Evolutionary conservation across 2,888 invertebrate species (phyloP).

Genomic region (Auanema freiburgensis): DNA sequence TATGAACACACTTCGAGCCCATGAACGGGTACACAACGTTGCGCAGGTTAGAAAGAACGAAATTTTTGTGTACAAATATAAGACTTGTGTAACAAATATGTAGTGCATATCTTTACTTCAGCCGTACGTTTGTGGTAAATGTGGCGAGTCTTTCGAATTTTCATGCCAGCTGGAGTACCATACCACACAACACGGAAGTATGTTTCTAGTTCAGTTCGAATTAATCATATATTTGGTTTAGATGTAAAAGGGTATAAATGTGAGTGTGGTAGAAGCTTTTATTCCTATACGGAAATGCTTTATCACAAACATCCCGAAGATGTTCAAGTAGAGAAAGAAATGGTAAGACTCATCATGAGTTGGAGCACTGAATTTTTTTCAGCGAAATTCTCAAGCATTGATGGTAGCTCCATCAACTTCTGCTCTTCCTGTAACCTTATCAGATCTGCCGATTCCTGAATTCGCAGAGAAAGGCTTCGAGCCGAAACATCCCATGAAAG

Average conservation of each 20-base stretch:
- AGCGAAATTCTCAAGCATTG: slow-evolving; percentile 19
- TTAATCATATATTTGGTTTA: slow-evolving; percentile 12
- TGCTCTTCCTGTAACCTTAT: slow-evolving; percentile 24
- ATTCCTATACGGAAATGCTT: slow-evolving; percentile 62
- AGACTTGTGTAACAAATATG: no score
- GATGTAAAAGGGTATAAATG: slow-evolving; percentile 62
- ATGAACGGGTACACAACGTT: slow-evolving; percentile 62
- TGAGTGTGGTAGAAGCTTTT: slow-evolving; percentile 63
- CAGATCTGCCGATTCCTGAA: slow-evolving; percentile 58
- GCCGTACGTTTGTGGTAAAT: slow-evolving; percentile 61
- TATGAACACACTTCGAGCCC: slow-evolving; percentile 63
- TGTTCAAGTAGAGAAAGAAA: slow-evolving; percentile 18
- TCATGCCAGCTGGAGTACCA: slow-evolving; percentile 62
- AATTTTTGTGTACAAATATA: no score
- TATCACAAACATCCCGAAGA: slow-evolving; percentile 63
- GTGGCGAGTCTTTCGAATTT: slow-evolving; percentile 61
- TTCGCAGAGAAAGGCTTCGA: slow-evolving; percentile 58
- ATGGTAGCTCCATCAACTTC: slow-evolving; percentile 22
- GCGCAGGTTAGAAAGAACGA: slow-evolving; percentile 40
- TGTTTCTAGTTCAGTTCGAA: slow-evolving; percentile 6
- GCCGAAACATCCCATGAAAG: slow-evolving; percentile 55
- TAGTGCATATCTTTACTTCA: slow-evolving; percentile 28
- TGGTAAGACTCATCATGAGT: slow-evolving; percentile 4
- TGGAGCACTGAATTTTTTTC: background rate
- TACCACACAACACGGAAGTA: slow-evolving; percentile 50